Evolutionary conservation across 64 coral and sea anemone genomes (phyloP), one percentile per base, ranked within the genome.

Genomic region (Stylophora pistillata): DNA sequence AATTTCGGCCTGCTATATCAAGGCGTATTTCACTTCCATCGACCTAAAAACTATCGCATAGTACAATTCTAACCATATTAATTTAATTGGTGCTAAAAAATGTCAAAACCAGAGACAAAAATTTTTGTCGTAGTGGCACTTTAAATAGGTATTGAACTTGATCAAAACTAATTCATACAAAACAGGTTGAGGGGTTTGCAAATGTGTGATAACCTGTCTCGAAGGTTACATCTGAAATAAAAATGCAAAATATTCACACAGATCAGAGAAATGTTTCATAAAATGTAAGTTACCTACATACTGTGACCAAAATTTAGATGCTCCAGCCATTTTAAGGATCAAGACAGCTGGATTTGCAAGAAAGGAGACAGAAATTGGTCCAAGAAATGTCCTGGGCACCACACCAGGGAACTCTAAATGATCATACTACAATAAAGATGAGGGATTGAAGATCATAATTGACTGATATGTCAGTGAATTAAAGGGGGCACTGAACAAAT

Each of bases 381-480:
- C 97, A 95, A 99, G 66, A 70, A 99, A 99, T 30, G 93, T 92
- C 47, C 97, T 86, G 14, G 97, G 97, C 7, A 98, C 96, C 31
- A 98, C 96, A 85, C 96, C 96, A 71, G 96, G 93, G 47, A 98
- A 98, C 82, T 98, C 89, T 33, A 92, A 56, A 68, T 98, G 96
- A 79, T 98, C 96, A 87, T 95, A 98, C 96, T 98, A 26, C 69
- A 85, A 20, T 11, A 68, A 85, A 15, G 4, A 7, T 32, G n/a
- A 2, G n/a, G 30, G 31, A n/a, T 11, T 3, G 17, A 69, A 53
- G 18, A 85, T 14, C 53, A 20, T 53, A 70, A 69, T 30, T 66
- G 25, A 10, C 26, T n/a, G 26, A 68, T 68, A 60, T 60, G 17
- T 25, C 37, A 47, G 0, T n/a, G n/a, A n/a, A n/a, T n/a, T n/a